Evolutionary conservation across 92 coral and sea anemone genomes (phyloP), one percentile per base, ranked within the genome.

Genomic region (Epizoanthus rinbou): DNA sequence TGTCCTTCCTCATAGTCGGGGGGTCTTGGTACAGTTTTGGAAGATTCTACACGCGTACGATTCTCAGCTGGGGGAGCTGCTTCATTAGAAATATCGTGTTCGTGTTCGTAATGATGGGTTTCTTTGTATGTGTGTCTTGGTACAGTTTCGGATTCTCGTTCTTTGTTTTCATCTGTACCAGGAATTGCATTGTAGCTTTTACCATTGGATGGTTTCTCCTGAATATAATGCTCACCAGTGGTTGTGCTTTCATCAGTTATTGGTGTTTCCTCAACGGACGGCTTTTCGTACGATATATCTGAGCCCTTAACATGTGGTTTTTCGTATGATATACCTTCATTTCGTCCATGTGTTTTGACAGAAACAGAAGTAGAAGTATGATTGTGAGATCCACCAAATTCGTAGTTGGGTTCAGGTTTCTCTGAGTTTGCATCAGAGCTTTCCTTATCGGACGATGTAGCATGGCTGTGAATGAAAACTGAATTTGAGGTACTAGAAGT

Each of bases 251-350:
- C 80, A 57, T 74, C 69, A 3, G 81, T 37, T 59, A 76, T 76
- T 0, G 69, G 81, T 3, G 69, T 76, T 57, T 76, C 81, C 69
- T 76, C 81, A 63, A 76, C 69, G 23, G 81, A 58, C 5, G 81
- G 81, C n/a, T 76, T 76, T 76, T 76, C 81, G 57, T 76, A 9
- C 8, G 43, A 19, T 15, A 22, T 47, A 47, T 47, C 54, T 47
- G 54, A 47, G 54, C 54, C 81, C 57, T 76, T 69, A 63, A 76
- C 69, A 10, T 69, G 33, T 5, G 81, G 81, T 37, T 76, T 76
- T 57, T 76, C 69, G 69, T 76, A n/a, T 6, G 23, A 19, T 7
- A 22, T 47, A 47, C 1, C 54, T 47, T 47, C 10, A 11, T 47
- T 47, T 23, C 50, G 31, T 50, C 25, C n/a, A 43, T 58, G 54